A percentile compares a stretch with the other conserved stretches of the same genome.
Conservation (phyloP, 2,113 vertebrate genomes). For the Xiphophorus hellerii region DNA sequence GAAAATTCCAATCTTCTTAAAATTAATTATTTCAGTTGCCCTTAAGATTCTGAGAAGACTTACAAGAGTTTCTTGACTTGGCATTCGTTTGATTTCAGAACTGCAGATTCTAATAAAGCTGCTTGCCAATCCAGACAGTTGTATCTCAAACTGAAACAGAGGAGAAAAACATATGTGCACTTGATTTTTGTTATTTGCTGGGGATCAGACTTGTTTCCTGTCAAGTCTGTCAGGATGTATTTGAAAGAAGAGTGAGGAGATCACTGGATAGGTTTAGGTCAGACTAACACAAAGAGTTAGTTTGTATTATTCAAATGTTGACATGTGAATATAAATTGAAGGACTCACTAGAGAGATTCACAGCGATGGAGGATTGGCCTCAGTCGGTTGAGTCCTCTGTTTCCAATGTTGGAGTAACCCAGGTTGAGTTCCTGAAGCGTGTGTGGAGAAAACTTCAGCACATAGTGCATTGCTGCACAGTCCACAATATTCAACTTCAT, state of each 20-base stretch:
- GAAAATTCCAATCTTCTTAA: neutral
- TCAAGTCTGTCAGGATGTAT: neutral
- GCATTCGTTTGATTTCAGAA: constrained; percentile 71
- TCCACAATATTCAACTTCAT: constrained; percentile 75
- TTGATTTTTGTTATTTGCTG: neutral
- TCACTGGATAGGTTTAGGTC: neutral
- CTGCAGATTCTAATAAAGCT: constrained; percentile 64
- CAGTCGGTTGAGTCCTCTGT: constrained; percentile 64
- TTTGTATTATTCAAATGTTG: neutral
- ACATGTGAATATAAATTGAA: neutral
- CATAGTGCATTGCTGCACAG: constrained; percentile 73
- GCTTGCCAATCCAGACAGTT: constrained; percentile 65
- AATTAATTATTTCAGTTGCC: neutral
- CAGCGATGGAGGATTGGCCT: constrained; percentile 71
- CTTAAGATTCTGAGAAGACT: constrained; percentile 39
- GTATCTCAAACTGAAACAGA: neutral
- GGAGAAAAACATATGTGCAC: neutral
- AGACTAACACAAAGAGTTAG: neutral
- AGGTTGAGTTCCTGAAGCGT: constrained; percentile 71
- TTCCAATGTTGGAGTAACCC: constrained; percentile 77
- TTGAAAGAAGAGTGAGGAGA: neutral
- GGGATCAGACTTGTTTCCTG: neutral
- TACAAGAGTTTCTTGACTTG: constrained; percentile 76
- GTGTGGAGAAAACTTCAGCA: constrained; percentile 69
- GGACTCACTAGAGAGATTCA: constrained; percentile 74